Conservation (phyloP, 2,797 vertebrate species). For the Siniperca scherzeri region DNA sequence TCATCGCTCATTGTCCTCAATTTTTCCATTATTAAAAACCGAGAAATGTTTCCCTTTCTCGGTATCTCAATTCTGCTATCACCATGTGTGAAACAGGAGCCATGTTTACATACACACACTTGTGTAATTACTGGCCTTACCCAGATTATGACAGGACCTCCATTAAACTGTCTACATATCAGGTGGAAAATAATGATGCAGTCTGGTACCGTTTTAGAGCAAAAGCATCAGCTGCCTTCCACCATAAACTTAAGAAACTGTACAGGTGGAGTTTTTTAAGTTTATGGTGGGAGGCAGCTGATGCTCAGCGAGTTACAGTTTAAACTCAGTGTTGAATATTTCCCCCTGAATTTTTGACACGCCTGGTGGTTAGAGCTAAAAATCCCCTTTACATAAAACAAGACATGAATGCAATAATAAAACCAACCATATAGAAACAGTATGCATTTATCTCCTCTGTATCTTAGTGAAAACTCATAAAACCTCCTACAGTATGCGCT, state of each 20-base stretch:
- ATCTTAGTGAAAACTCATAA: constrained; percentile 42
- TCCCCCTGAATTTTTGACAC: constrained; percentile 43
- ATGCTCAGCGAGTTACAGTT: not conserved
- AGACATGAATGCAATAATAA: constrained; percentile 49
- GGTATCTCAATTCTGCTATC: constrained; percentile 12
- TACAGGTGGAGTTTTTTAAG: not conserved
- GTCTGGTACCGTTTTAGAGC: constrained; percentile 18
- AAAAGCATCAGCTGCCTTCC: constrained; percentile 28
- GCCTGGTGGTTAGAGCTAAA: constrained; percentile 52
- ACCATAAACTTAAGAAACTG: constrained; percentile 1
- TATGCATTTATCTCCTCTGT: constrained; percentile 31
- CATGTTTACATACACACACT: constrained; percentile 21
- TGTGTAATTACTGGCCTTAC: constrained; percentile 41
- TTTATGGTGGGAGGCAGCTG: no score
- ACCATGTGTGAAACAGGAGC: constrained; percentile 26
- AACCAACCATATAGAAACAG: constrained; percentile 40
- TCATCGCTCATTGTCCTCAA: constrained; percentile 68
- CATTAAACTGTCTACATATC: constrained; percentile 31
- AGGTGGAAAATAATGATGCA: constrained; percentile 46
- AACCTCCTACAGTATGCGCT: constrained; percentile 27
- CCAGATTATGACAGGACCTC: constrained; percentile 35
- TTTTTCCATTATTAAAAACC: constrained; percentile 63
- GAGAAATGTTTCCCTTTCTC: constrained; percentile 43
- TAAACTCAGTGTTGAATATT: constrained; percentile 37
- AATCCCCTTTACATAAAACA: constrained; percentile 51